These are phyloP conservation scores for Oligia strigilis DNA, from an alignment of 2,888 invertebrate genomes.

Conservation along the genomic window DNA sequence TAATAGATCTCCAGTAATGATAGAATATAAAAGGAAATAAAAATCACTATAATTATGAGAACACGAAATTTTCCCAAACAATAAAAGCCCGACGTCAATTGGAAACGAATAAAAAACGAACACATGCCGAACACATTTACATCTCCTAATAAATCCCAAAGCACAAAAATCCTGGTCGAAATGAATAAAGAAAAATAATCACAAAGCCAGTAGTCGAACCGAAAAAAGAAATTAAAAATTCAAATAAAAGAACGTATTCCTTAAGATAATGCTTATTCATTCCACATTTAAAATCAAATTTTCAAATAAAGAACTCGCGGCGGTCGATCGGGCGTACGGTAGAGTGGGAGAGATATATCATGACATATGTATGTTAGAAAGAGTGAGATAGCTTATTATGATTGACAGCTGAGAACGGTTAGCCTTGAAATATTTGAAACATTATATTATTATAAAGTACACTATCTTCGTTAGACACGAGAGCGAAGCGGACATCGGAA, in stretches of 20 bases:
- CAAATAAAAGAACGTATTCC: constrained; percentile 89
- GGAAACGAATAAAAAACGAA: constrained; percentile 75
- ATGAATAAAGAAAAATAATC: constrained; percentile 81
- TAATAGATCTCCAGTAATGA: constrained; percentile 60
- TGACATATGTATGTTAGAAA: constrained; percentile 79
- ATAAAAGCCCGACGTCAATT: constrained; percentile 73
- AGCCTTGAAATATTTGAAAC: constrained; percentile 91
- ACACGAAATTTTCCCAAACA: constrained; percentile 72
- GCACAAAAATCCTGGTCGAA: constrained; percentile 80
- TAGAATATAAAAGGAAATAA: constrained; percentile 63
- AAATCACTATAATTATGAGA: constrained; percentile 71
- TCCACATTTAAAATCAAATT: constrained; percentile 91
- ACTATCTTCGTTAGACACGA: constrained; percentile 86
- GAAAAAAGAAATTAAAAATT: constrained; percentile 89
- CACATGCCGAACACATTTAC: constrained; percentile 81
- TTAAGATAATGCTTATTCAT: constrained; percentile 91
- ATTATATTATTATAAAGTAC: constrained; percentile 91
- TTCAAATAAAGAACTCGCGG: constrained; percentile 89
- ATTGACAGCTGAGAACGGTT: constrained; percentile 91
- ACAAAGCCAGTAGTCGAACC: constrained; percentile 84
- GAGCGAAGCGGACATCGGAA: constrained; percentile 82
- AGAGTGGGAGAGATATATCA: constrained; percentile 78
- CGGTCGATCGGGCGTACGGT: constrained; percentile 85
- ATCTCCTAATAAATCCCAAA: constrained; percentile 86
- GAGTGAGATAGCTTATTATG: constrained; percentile 89